Evolutionary conservation across 30 jellyfish, hydroid and myxozoan genomes (phyloP), one percentile per base, ranked within the genome.

Genomic region (Cassiopea andromeda): DNA sequence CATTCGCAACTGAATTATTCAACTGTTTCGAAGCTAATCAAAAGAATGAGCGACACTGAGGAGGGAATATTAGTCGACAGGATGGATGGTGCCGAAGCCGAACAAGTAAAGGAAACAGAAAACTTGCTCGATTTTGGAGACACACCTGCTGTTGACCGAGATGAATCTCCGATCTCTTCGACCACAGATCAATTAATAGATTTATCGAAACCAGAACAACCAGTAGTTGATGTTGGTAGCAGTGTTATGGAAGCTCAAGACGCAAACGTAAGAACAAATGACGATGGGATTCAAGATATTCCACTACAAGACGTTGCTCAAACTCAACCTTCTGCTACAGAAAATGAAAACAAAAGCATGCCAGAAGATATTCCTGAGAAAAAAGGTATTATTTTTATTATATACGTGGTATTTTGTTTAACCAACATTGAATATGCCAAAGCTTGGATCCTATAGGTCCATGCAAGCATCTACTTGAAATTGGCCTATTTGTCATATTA

Each of bases 121-220:
- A 85, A 77, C 69, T 50, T 87, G 71, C 80, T 77, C 60, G 90
- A 77, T 75, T 67, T 78, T 13, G 66, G 75, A 50, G 94, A 87
- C 83, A 64, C 93, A 69, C 94, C 87, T 64, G 87, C 70, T 71
- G 38, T 57, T 38, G 80, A 77, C 43, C 68, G 47, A n/a, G 94
- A 87, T 44, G 94, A 69, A 46, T 72, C 81, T 60, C 94, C 94
- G 44, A 82, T 87, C 82, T 87, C 94, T 44, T 77, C 94, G 38
- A 87, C 94, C 90, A 77, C 94, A 77, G 94, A 87, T 70, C 90
- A 87, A 58, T 76, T 87, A 44, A 7, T 71, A 85, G 94, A 87
- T 78, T 87, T 78, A 18, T 27, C 73, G 75, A 78, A 77, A 54
- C 94, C 94, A 77, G 94, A 87, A 38, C 47, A 27, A 27, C 38